Evolutionary conservation across 1,140 invertebrate genomes (phyloP).

Genomic region (Drosophila nannoptera): DNA sequence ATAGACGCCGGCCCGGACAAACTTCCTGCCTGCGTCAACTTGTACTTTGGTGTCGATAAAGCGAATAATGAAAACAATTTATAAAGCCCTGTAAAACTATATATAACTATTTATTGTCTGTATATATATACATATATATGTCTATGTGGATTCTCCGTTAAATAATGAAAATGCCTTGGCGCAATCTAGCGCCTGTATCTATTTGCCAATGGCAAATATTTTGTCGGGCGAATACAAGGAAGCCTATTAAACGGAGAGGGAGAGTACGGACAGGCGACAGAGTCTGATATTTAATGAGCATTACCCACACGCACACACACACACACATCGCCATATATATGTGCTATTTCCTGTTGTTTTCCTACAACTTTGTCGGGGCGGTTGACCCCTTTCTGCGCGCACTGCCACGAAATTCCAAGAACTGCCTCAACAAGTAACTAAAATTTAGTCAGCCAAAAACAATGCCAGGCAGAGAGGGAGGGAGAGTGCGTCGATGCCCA

Average conservation of each 20-base stretch:
- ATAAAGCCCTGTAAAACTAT: background rate
- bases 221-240: constrained; percentile 11
- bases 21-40: constrained; percentile 35
- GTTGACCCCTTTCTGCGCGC: constrained; percentile 17
- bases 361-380: constrained; percentile 5
- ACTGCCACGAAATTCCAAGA: constrained; percentile 23
- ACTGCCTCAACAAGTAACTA: constrained; percentile 25
- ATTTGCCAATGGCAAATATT: constrained; percentile 40
- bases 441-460: background rate
- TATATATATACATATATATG: background rate
- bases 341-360: constrained; percentile 52
- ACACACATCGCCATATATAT: background rate
- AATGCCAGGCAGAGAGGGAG: background rate
- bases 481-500: background rate
- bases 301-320: constrained; percentile 17
- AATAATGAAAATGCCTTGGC: constrained; percentile 12
- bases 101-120: background rate
- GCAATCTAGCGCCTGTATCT: constrained; percentile 32
- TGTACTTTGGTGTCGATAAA: constrained; percentile 35
- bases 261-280: background rate
- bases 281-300: constrained; percentile 34
- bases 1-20: constrained; percentile 14
- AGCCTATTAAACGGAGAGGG: background rate
- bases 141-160: constrained; percentile 3
- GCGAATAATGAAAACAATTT: constrained; percentile 28